Percentiles rank a stretch among this genome's conserved stretches.
phyloP scores from a whole-genome alignment of 2,797 vertebrate species.

The Lagorchestes hirsutus region DNA sequence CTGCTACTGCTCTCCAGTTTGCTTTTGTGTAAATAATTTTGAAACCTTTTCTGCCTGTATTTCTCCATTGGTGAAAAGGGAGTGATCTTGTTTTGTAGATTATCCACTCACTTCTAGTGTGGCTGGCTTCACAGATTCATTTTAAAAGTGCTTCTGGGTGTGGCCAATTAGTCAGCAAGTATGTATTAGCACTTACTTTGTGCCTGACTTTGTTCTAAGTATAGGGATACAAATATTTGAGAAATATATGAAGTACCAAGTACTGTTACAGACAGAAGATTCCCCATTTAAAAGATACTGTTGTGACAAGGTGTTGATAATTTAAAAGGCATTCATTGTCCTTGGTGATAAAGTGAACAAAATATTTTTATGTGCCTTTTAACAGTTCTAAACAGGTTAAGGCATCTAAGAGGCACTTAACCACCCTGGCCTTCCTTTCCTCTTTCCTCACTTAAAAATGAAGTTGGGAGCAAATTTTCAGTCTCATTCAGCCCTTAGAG shows the following conservation, averaged over 20 bases:
- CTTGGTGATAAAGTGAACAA: background rate
- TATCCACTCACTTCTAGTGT: background rate
- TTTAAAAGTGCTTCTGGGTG: background rate
- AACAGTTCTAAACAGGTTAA: background rate
- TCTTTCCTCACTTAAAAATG: background rate
- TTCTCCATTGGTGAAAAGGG: background rate
- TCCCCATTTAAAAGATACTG: background rate
- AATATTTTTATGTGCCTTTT: background rate
- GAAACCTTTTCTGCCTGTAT: background rate
- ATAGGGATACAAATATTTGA: background rate
- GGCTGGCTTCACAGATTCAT: background rate
- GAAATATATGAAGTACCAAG: background rate
- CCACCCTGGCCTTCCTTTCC: background rate
- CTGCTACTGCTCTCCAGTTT: background rate
- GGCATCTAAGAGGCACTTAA: background rate
- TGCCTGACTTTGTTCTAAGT: background rate
- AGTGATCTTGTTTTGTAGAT: background rate
- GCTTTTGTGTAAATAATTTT: background rate
- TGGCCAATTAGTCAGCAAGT: background rate
- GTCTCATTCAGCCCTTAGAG: background rate
- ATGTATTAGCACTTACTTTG: background rate
- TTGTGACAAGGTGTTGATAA: background rate
- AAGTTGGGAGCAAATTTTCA: background rate
- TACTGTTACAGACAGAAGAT: background rate
- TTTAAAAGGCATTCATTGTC: background rate